Percentiles rank a stretch among this genome's conserved stretches.
phyloP scores from a whole-genome alignment of 2,888 invertebrate genomes.

The Heteropelma amictum region DNA sequence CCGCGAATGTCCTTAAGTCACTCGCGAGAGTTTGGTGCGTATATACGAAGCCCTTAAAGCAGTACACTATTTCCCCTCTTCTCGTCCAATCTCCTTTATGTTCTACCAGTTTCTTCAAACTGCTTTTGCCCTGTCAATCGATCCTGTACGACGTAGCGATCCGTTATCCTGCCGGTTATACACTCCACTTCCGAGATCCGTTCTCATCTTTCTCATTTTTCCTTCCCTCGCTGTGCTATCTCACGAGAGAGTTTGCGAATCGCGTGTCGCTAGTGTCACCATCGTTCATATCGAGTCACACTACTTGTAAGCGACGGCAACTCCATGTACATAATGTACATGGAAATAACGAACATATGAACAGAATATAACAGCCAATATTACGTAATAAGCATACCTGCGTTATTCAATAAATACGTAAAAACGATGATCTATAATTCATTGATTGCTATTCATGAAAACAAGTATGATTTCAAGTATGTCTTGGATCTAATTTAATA shows the following conservation, averaged over 20 bases:
- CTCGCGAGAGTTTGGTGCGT: conserved; percentile 62
- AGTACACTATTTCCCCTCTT: too few species aligned
- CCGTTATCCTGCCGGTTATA: conserved; percentile 63
- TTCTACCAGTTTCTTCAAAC: conserved; percentile 69
- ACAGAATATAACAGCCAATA: too few species aligned
- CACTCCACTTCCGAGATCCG: conserved; percentile 48
- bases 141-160: conserved; percentile 64
- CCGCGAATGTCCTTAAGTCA: conserved; percentile 47
- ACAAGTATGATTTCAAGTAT: too few species aligned
- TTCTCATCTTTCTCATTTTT: conserved; percentile 42
- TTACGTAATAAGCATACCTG: too few species aligned
- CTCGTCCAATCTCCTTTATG: conserved; percentile 74
- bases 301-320: conserved; percentile 10
- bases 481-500: too few species aligned
- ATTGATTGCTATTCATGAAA: too few species aligned
- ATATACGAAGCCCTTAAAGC: conserved; percentile 43
- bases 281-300: conserved; percentile 8
- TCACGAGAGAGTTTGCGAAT: neutral
- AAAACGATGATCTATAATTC: too few species aligned
- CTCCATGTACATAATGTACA: too few species aligned
- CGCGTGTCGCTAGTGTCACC: conserved; percentile 23
- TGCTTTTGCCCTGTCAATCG: conserved; percentile 69
- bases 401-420: too few species aligned
- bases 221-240: neutral
- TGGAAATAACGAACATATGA: too few species aligned